These are phyloP conservation scores for Artibeus jamaicensis DNA, from an alignment of 2,797 vertebrate genomes.

Conservation along the genomic window DNA sequence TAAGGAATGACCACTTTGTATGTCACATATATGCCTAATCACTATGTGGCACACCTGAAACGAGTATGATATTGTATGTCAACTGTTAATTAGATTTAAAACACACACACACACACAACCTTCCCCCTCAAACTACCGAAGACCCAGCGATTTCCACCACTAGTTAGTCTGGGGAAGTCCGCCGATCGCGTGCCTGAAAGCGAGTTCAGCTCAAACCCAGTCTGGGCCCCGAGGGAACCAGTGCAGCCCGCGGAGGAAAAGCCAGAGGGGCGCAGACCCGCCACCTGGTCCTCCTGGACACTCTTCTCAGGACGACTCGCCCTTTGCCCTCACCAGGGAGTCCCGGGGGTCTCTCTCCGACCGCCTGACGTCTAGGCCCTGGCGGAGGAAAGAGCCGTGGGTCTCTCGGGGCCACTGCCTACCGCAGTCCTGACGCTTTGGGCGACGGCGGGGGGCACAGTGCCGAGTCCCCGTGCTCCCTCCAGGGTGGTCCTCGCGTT, in stretches of 20 bases:
- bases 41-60: not conserved
- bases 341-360: not conserved
- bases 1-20: too few species aligned
- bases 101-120: not conserved
- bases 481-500: rapidly evolving
- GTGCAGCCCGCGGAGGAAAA: not conserved
- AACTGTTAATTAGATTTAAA: not conserved
- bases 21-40: not conserved
- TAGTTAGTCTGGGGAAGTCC: not conserved
- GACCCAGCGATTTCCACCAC: not conserved
- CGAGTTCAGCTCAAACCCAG: not conserved
- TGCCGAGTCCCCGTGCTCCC: not conserved
- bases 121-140: not conserved
- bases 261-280: not conserved
- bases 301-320: rapidly evolving
- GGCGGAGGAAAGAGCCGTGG: not conserved
- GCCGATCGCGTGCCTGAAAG: not conserved
- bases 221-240: not conserved
- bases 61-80: not conserved
- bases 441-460: not conserved
- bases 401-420: not conserved
- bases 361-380: not conserved
- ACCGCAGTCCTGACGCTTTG: not conserved
- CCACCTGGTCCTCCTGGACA: rapidly evolving
- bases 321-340: not conserved